phyloP scores from a whole-genome alignment of 2,113 vertebrate species.

The Notarius quadriscutis region DNA sequence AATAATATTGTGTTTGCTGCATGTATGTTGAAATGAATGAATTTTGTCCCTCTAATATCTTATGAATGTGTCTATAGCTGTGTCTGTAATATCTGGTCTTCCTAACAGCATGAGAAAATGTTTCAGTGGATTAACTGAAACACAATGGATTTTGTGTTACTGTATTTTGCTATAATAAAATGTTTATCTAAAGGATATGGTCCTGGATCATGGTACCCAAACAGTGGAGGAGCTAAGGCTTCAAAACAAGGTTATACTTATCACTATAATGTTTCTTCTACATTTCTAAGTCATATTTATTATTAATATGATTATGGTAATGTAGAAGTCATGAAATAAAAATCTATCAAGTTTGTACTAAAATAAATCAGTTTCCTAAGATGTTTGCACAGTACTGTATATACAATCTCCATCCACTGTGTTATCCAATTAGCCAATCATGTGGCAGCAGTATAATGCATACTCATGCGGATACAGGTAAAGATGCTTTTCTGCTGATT shows the following conservation, averaged over 20 bases:
- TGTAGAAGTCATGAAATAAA: too few relatives aligned
- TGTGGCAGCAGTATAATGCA: too few relatives aligned
- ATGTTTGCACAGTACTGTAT: too few relatives aligned
- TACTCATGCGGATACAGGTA: too few relatives aligned
- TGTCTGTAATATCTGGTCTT: neutral
- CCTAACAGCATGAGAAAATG: neutral
- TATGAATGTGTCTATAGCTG: too few relatives aligned
- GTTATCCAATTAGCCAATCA: too few relatives aligned
- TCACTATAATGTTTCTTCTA: neutral
- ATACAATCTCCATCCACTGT: too few relatives aligned
- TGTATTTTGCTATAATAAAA: neutral
- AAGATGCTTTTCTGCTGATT: too few relatives aligned
- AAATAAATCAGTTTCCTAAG: too few relatives aligned
- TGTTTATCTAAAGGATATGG: constrained; percentile 55
- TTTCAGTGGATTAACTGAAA: neutral
- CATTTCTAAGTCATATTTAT: neutral
- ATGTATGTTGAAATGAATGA: neutral
- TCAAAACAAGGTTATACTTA: constrained; percentile 55
- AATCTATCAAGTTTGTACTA: too few relatives aligned
- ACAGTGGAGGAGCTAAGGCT: constrained; percentile 52
- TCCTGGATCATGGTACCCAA: constrained; percentile 44
- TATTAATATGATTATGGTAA: too few relatives aligned
- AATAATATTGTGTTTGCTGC: constrained; percentile 6
- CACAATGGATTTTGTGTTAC: neutral
- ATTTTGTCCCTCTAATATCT: neutral